phyloP scores from a whole-genome alignment of 1,140 invertebrate species.

The Sipha flava region DNA sequence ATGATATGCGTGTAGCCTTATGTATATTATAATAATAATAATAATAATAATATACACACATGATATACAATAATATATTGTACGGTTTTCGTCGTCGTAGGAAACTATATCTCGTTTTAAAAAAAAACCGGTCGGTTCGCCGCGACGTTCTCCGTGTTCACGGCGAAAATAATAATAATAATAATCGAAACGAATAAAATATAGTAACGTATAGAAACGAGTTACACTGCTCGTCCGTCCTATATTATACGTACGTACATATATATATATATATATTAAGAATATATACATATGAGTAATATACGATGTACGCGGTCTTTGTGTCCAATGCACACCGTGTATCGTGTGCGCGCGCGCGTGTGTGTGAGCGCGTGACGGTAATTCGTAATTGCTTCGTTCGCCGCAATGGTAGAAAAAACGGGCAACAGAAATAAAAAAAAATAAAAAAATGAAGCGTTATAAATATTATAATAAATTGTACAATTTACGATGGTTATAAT shows the following conservation, averaged over 20 bases:
- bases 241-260: too few relatives aligned
- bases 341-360: not conserved
- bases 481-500: not conserved
- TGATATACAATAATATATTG: not conserved
- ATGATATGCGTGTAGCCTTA: not conserved
- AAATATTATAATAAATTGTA: not conserved
- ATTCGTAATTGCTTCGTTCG: not conserved
- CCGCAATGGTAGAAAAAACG: not conserved
- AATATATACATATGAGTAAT: too few relatives aligned
- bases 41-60: too few relatives aligned
- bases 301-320: too few relatives aligned
- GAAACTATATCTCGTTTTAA: not conserved
- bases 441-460: not conserved
- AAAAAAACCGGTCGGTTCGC: not conserved
- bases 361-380: not conserved
- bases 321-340: not conserved
- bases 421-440: too few relatives aligned
- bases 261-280: too few relatives aligned
- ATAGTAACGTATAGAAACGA: not conserved
- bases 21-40: not conserved
- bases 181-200: not conserved
- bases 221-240: not conserved
- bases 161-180: slow-evolving; percentile 17
- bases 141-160: not conserved
- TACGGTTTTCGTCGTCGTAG: not conserved